A percentile compares a stretch with the other conserved stretches of the same genome.
phyloP scores from a whole-genome alignment of 2,797 vertebrate genomes.

The Petrocephalus sullivani region DNA sequence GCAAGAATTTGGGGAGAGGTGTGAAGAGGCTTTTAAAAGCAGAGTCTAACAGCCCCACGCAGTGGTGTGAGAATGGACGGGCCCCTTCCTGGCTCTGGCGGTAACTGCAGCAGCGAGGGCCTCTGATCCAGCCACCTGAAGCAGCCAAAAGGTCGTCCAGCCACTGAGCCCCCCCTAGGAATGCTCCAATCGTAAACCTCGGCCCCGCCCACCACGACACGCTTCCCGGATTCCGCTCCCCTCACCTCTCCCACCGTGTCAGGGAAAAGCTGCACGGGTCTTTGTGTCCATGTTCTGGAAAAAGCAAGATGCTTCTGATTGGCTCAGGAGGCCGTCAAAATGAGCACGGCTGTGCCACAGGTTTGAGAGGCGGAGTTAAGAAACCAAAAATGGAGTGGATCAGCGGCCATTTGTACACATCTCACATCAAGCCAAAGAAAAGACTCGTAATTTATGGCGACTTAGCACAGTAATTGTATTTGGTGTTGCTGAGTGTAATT shows the following conservation, averaged over 20 bases:
- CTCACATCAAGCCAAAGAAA: neutral
- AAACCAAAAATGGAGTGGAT: neutral
- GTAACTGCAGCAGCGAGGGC: neutral
- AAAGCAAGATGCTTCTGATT: neutral
- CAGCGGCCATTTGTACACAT: neutral
- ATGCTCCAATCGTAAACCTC: neutral
- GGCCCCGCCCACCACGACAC: neutral
- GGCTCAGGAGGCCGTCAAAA: neutral
- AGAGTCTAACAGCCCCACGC: constrained; percentile 1
- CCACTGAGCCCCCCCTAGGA: neutral
- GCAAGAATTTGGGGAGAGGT: neutral
- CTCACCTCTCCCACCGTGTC: neutral
- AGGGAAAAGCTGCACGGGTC: neutral
- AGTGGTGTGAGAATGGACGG: neutral
- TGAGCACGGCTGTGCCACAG: neutral
- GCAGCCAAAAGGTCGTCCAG: neutral
- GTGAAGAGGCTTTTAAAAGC: constrained; percentile 20
- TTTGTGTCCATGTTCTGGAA: neutral
- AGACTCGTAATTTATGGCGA: neutral
- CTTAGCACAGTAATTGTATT: neutral
- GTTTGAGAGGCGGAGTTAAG: neutral
- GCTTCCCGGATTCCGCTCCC: neutral
- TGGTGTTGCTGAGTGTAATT: neutral
- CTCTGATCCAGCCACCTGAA: neutral
- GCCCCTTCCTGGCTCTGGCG: constrained; percentile 16